Conservation (phyloP, 2,113 vertebrate genomes). For the Arothron firmamentum region DNA sequence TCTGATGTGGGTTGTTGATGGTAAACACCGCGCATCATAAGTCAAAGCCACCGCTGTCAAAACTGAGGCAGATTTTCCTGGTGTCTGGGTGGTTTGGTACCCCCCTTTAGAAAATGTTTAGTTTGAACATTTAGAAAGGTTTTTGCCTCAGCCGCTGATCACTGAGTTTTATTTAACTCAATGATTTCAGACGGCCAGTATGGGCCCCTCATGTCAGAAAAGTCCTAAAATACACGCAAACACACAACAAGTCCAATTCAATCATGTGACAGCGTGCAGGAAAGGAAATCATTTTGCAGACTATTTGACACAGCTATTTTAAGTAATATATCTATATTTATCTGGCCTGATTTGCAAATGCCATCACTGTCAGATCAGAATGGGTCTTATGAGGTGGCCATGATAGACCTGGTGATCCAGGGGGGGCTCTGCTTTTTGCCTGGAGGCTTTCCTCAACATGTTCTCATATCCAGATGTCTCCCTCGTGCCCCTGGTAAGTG, state of each 20-base stretch:
- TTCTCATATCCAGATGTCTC: constrained; percentile 59
- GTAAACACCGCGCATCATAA: constrained; percentile 20
- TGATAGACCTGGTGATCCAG: constrained; percentile 26
- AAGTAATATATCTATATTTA: neutral
- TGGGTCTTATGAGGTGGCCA: constrained; percentile 4
- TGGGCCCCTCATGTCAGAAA: no score
- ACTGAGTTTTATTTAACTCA: no score
- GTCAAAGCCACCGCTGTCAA: constrained; percentile 13
- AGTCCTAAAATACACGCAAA: no score
- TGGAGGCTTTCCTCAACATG: constrained; percentile 40
- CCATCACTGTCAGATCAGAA: constrained; percentile 9
- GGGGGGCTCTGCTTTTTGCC: constrained; percentile 27
- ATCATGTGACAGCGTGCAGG: no score
- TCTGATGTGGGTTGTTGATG: constrained; percentile 11
- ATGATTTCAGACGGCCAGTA: no score
- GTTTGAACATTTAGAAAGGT: no score
- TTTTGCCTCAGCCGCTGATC: no score
- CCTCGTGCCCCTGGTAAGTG: constrained; percentile 33
- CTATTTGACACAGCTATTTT: no score
- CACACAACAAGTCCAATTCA: no score
- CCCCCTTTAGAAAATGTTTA: no score
- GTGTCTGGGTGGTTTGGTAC: no score
- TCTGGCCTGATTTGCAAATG: constrained; percentile 9
- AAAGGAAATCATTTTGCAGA: no score
- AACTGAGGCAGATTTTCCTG: constrained; percentile 4